Conservation (phyloP, 2,113 vertebrate species). For the Gymnorhina tibicen region DNA sequence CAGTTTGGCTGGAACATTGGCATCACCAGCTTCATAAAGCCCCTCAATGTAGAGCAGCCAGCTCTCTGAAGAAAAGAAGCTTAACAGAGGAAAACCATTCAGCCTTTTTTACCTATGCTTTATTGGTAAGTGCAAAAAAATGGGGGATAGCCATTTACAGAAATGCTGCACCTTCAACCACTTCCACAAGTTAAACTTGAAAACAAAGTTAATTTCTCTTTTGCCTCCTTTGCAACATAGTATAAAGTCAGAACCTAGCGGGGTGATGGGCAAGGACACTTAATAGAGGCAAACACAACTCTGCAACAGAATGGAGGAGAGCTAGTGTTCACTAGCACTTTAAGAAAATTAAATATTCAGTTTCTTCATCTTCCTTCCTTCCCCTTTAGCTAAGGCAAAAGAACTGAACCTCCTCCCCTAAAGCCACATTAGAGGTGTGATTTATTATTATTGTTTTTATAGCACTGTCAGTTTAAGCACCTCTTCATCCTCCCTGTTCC, state of each 20-base stretch:
- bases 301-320: not conserved
- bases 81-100: not conserved
- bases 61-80: not conserved
- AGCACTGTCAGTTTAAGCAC: not conserved
- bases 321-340: not conserved
- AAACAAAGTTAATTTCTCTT: not conserved
- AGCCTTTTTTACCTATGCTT: not conserved
- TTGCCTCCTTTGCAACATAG: not conserved
- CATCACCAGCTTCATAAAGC: not conserved
- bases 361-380: not conserved
- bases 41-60: not conserved
- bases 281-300: not conserved
- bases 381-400: not conserved
- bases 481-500: not conserved
- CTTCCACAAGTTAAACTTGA: not conserved
- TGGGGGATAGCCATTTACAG: not conserved
- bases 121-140: not conserved
- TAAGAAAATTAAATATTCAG: not conserved
- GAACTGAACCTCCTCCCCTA: not conserved
- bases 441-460: not conserved
- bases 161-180: not conserved
- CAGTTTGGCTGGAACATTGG: rapidly evolving
- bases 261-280: not conserved
- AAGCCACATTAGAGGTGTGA: not conserved
- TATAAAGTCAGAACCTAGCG: not conserved